Percentiles rank a stretch among this genome's conserved stretches.
Conservation (phyloP, 2,797 vertebrate species). For the Lepus townsendii region DNA sequence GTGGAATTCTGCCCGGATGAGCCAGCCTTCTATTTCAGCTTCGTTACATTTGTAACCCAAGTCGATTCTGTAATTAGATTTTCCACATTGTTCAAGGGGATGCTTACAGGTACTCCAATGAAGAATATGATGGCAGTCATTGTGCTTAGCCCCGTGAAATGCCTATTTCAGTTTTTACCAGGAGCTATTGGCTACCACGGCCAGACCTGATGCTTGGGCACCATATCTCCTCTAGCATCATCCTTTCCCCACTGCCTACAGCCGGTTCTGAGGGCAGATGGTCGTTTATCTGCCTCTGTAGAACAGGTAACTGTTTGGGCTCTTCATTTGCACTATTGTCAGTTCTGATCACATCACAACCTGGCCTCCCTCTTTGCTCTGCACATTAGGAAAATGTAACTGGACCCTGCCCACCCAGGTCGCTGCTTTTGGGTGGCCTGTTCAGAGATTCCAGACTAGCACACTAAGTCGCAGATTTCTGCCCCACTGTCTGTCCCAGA, state of each 20-base stretch:
- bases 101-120: neutral
- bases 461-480: neutral
- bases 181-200: neutral
- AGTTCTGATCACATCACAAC: slow-evolving; percentile 31
- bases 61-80: neutral
- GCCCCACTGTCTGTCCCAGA: neutral
- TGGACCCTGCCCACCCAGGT: neutral
- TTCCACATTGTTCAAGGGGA: neutral
- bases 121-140: neutral
- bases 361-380: neutral
- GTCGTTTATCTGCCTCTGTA: slow-evolving; percentile 43
- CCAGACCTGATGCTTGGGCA: neutral
- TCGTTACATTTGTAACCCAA: neutral
- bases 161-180: neutral
- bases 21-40: neutral
- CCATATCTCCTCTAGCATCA: neutral
- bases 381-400: neutral
- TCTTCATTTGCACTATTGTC: slow-evolving; percentile 67
- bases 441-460: neutral
- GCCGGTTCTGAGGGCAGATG: neutral
- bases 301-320: slow-evolving; percentile 59
- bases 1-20: neutral
- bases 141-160: neutral
- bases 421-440: neutral
- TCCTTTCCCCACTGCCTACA: neutral